phyloP scores from a whole-genome alignment of 2,113 vertebrate genomes.

The Jacana jacana region DNA sequence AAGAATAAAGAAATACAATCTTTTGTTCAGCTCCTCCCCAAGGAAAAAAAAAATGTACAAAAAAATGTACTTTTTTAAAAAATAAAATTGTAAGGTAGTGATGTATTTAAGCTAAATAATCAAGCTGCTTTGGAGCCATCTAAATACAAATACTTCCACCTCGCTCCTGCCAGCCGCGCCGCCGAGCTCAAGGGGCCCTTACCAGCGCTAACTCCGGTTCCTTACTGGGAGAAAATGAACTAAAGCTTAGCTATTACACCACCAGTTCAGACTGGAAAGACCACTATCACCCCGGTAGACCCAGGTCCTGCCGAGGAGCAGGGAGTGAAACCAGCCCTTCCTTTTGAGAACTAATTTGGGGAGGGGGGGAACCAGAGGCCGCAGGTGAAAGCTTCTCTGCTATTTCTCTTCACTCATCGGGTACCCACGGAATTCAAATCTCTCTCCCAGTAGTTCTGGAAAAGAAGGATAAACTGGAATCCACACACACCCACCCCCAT shows the following conservation, averaged over 20 bases:
- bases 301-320: not conserved
- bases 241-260: not conserved
- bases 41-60: too few species aligned
- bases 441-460: not conserved
- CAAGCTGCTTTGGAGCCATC: not conserved
- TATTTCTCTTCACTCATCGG: rapidly evolving
- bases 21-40: not conserved
- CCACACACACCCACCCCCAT: too few species aligned
- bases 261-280: not conserved
- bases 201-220: not conserved
- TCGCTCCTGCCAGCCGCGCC: not conserved
- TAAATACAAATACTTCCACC: not conserved
- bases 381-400: not conserved
- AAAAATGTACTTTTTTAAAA: too few species aligned
- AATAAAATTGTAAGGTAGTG: rapidly evolving
- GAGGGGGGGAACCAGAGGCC: too few species aligned
- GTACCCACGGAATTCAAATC: rapidly evolving
- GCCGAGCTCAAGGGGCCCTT: not conserved
- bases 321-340: not conserved
- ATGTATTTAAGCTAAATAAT: not conserved
- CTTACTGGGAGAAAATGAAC: not conserved
- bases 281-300: not conserved
- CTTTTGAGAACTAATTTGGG: not conserved
- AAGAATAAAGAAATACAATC: too few species aligned
- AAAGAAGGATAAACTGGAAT: not conserved